Evolutionary conservation across 1,140 invertebrate genomes (phyloP), one percentile per base, ranked within the genome.

Genomic region (Littorina saxatilis): DNA sequence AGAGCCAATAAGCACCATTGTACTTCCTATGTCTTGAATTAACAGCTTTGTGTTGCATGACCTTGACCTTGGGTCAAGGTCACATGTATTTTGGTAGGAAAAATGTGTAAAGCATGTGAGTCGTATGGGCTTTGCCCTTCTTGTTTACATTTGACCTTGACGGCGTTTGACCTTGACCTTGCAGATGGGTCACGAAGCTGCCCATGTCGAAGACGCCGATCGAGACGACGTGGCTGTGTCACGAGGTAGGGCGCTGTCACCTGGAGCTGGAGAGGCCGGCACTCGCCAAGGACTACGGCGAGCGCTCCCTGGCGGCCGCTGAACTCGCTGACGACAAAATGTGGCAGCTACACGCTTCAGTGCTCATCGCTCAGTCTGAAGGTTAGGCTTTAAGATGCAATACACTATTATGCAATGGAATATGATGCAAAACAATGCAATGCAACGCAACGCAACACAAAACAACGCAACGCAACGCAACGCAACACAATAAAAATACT

Each of bases 171-270:
- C n/a, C n/a, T n/a, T n/a, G n/a, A n/a, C n/a, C n/a, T n/a, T n/a
- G n/a, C 72, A 91, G 90, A 20, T 92, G 90, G 90, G 88, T 91
- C 68, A 81, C 86, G 35, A 91, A 91, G 79, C 76, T 91, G 68
- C 90, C 90, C 15, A 72, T 88, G 81, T 87, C 84, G 43, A 90
- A 90, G 77, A 87, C 86, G 75, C 61, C 86, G 13, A 74, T 91
- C 39, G 91, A 92, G 73, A 87, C 81, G 43, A 90, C 92, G 20
- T 93, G 92, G 92, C 80, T 92, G 47, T 91, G 87, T 82, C 92
- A 92, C 80, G 92, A 92, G 83, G 88, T 92, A 2, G 91, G 91
- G 11, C 86, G 91, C 13, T 93, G 92, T 76, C 87, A 92, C 80
- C 83, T 92, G 75, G 92, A 92, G 83, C 78, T 92, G 20, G 85